Percentiles rank a stretch among this genome's conserved stretches.
These are phyloP conservation scores for Eulemur rubriventer DNA, from an alignment of 2,797 vertebrate genomes.

Conservation along the genomic window DNA sequence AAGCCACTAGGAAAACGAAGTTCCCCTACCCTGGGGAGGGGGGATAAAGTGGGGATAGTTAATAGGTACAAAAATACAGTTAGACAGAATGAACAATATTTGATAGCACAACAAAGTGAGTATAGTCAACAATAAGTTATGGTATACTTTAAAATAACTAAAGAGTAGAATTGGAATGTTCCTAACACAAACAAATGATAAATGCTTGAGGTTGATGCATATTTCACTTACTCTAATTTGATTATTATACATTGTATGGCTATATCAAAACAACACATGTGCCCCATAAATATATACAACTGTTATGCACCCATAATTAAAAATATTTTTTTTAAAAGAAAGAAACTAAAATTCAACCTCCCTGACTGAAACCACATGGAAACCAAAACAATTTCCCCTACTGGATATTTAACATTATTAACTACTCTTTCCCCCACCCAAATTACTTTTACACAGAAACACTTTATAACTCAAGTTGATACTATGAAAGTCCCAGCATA, in stretches of 20 bases:
- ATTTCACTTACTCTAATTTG: background rate
- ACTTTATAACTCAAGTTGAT: background rate
- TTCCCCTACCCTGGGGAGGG: background rate
- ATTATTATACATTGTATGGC: background rate
- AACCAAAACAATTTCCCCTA: slow-evolving; percentile 4
- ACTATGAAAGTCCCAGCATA: slow-evolving; percentile 9
- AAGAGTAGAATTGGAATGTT: background rate
- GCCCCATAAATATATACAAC: background rate
- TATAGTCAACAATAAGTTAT: background rate
- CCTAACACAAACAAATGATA: background rate
- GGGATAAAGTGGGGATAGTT: background rate
- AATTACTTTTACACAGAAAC: slow-evolving; percentile 36
- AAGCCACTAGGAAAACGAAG: slow-evolving; percentile 49
- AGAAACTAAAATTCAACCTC: slow-evolving; percentile 36
- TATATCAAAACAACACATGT: background rate
- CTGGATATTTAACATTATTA: slow-evolving; percentile 46
- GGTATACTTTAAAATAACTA: background rate
- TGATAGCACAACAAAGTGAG: background rate
- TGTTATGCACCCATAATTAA: background rate
- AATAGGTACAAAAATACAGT: background rate
- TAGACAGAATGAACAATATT: background rate
- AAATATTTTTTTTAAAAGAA: background rate
- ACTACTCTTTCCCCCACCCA: background rate
- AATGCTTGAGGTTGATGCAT: background rate
- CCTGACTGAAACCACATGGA: background rate